Percentiles rank a stretch among this genome's conserved stretches.
Conservation (phyloP, 2,888 invertebrate genomes). For the Trissoscelio sp. region DNA sequence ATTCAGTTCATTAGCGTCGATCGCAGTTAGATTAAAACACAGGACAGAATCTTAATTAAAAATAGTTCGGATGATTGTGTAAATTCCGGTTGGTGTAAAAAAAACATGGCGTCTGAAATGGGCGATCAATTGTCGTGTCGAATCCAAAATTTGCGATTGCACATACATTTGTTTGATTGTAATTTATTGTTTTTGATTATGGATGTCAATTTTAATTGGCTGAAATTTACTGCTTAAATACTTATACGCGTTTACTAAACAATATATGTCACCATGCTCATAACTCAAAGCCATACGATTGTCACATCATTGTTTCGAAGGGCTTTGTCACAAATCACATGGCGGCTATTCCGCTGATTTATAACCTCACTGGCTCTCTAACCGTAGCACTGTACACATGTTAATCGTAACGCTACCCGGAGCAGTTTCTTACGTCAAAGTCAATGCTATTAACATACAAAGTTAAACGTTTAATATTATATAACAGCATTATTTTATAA, state of each 20-base stretch:
- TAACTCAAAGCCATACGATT: slow-evolving; percentile 54
- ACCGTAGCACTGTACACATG: slow-evolving; percentile 43
- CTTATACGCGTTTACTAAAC: slow-evolving; percentile 20
- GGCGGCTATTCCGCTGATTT: slow-evolving; percentile 57
- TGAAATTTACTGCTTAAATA: not conserved
- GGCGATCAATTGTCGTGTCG: too few relatives aligned
- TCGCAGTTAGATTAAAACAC: slow-evolving; percentile 19
- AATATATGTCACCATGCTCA: slow-evolving; percentile 39
- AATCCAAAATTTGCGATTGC: too few relatives aligned
- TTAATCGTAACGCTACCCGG: slow-evolving; percentile 43
- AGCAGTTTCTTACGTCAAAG: slow-evolving; percentile 45
- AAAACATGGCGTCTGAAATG: not conserved
- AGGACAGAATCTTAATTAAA: slow-evolving; percentile 27
- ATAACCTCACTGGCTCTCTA: slow-evolving; percentile 43
- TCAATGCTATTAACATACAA: slow-evolving; percentile 1
- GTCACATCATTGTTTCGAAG: slow-evolving; percentile 64
- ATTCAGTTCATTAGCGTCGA: not conserved
- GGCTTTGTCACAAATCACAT: slow-evolving; percentile 61
- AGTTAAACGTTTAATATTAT: not conserved
- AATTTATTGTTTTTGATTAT: too few relatives aligned
- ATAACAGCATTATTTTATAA: not conserved
- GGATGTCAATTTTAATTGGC: slow-evolving; percentile 10
- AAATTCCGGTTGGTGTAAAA: slow-evolving; percentile 32
- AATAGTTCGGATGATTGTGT: slow-evolving; percentile 34
- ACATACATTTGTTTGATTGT: too few relatives aligned